Base-by-base conservation (phyloP, 1,140 invertebrate genomes). In the Brachionus manjavacas region DNA sequence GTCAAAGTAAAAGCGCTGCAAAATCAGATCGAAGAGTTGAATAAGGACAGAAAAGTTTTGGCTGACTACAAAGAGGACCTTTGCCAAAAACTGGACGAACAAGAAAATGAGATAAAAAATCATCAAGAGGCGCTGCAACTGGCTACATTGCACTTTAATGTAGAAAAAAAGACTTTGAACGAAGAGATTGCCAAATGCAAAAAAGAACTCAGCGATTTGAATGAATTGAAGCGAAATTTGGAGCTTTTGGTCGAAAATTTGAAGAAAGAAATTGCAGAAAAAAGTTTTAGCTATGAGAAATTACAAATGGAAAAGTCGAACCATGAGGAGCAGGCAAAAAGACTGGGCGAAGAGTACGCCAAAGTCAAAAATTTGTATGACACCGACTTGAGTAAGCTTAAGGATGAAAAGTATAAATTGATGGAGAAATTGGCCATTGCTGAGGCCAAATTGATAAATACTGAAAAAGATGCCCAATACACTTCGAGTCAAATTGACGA, bases 21-120 rank as follows among this genome's bases (percentile, higher is more conserved):
- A 20, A 64, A 81, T 23, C 79, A 81, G 52, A 81, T 81, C 11
- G 79, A 81, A 16, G 79, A 81, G 49, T 46, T 81, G 52, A 81
- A 60, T 16, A 81, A 81, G 11, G 79, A 81, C 12, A 81, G 79
- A 35, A 60, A 68, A 39, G 20, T 81, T n/a, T 23, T 81, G 23
- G 31, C 79, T 25, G 79, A 81, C 6, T 46, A 64, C 9, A 81
- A 68, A 60, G 79, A 81, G 35, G 79, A 81, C 7, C 52, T 81
- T 31, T 64, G 35, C 14, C 39, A 25, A 23, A 81, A 66, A 64
- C 12, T 81, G 39, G 79, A 81, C 16, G 35, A 81, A 68, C 35
- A 60, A 60, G 52, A 68, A 14, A 12, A 41, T 9, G 64, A 81
- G 9, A 60, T 81, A 3, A 60, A 46, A 11, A 60, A 81, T 20